A percentile compares a stretch with the other conserved stretches of the same genome.
Conservation (phyloP, 2,797 vertebrate species). For the Dromococcyx pavoninus region DNA sequence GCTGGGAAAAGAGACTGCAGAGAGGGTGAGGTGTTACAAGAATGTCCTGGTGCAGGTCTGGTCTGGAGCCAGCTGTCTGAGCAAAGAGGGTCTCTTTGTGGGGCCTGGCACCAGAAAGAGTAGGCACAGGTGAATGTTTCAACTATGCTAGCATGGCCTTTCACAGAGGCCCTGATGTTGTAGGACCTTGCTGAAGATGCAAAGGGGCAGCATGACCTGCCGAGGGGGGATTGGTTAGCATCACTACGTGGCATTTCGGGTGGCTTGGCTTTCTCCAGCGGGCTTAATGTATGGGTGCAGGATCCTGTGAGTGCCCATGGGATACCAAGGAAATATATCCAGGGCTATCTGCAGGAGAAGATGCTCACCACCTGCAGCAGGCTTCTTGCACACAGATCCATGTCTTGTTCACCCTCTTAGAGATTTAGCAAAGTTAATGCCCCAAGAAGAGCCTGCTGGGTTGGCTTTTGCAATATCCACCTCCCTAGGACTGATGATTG, state of each 20-base stretch:
- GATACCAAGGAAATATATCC: not conserved
- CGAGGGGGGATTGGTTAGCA: not conserved
- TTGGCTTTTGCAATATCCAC: conserved; percentile 4
- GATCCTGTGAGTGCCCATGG: not conserved
- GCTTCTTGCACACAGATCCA: not conserved
- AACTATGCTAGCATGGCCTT: accelerated
- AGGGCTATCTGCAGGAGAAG: not conserved
- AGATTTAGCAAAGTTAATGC: not conserved
- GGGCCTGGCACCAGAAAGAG: accelerated
- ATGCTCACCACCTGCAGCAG: not conserved
- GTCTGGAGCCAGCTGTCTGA: not conserved
- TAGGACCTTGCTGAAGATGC: not conserved
- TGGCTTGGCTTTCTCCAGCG: not conserved
- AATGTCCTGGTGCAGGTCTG: not conserved
- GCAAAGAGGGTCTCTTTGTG: not conserved
- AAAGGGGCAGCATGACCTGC: accelerated
- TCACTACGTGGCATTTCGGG: accelerated
- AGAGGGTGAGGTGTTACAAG: not conserved
- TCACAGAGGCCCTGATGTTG: not conserved
- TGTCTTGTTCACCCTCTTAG: not conserved
- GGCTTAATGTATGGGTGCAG: not conserved
- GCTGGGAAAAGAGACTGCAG: not conserved
- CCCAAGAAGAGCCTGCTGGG: not conserved
- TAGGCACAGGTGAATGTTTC: not conserved
- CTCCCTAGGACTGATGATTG: not conserved